Evolutionary conservation across 2,797 vertebrate genomes (phyloP), one percentile per base, ranked within the genome.

Genomic region (Amphiprion clarkii): DNA sequence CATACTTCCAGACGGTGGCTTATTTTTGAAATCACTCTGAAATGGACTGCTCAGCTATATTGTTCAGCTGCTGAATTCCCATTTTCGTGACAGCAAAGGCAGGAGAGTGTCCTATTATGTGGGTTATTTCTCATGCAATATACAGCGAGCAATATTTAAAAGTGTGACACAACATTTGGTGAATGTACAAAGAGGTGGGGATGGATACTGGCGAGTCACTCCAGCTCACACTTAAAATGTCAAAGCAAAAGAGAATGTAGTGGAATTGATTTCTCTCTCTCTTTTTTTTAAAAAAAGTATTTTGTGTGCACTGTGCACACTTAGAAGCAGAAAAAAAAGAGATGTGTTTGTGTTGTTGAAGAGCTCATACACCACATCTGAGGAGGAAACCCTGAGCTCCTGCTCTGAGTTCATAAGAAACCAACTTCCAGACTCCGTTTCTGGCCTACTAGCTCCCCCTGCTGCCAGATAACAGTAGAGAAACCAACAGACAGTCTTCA

Each of bases 361-460:
- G 65, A 84, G 71, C 67, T 83, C 56, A 66, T 53, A 53, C 57
- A 59, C 48, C 69, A 78, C 58, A 88, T 79, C 60, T 71, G 65
- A 83, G 66, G 39, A 88, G 57, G 84, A 61, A 79, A 69, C n/a
- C 52, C 59, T 67, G 58, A 76, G 71, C 69, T 73, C 42, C 67
- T 81, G 63, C 71, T 84, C 33, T 2, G 39, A 72, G 63, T 81
- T 82, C 71, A 78, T 7, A 29, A 63, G n/a, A 53, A 72, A 55
- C 25, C 27, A 77, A 78, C 66, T 78, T 72, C 31, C 13, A 9
- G 23, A 63, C 60, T 77, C 79, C 23, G 83, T 93, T 90, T 88
- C 82, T 89, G 85, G 91, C 91, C 82, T 67, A 85, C 89, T 87
- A 94, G 93, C 94, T 52, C 93, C 94, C 92, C 94, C 95, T 94